Conservation (phyloP, 2,888 invertebrate species). For the Lochmaea capreae region DNA sequence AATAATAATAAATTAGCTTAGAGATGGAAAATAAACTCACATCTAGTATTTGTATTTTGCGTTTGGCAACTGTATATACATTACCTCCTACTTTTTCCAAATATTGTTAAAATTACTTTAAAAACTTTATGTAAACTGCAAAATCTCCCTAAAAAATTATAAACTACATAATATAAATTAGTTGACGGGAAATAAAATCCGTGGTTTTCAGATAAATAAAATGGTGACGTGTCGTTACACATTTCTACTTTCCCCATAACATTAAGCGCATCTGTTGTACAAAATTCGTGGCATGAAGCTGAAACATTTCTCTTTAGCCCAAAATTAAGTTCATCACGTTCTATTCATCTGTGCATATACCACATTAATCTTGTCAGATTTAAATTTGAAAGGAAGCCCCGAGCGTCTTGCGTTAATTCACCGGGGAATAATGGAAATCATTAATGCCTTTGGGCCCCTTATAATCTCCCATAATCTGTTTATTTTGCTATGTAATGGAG, state of each 20-base stretch:
- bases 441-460: conserved; percentile 36
- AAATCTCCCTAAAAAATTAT: no score
- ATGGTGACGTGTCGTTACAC: neutral
- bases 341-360: conserved; percentile 37
- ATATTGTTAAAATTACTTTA: no score
- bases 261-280: conserved; percentile 35
- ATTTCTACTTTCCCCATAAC: neutral
- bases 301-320: conserved; percentile 35
- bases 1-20: no score
- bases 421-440: conserved; percentile 40
- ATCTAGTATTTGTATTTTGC: no score
- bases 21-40: no score
- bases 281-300: conserved; percentile 34
- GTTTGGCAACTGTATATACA: no score
- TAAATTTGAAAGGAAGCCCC: conserved; percentile 45
- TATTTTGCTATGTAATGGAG: conserved; percentile 36
- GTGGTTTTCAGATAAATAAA: neutral
- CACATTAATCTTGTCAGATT: conserved; percentile 50
- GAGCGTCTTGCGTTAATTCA: conserved; percentile 41
- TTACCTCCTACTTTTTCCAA: no score
- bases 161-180: neutral
- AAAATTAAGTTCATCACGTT: conserved; percentile 45
- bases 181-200: neutral
- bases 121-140: no score
- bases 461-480: conserved; percentile 35